These are phyloP conservation scores for Halichoeres trimaculatus DNA, from an alignment of 2,113 vertebrate genomes.

Conservation along the genomic window DNA sequence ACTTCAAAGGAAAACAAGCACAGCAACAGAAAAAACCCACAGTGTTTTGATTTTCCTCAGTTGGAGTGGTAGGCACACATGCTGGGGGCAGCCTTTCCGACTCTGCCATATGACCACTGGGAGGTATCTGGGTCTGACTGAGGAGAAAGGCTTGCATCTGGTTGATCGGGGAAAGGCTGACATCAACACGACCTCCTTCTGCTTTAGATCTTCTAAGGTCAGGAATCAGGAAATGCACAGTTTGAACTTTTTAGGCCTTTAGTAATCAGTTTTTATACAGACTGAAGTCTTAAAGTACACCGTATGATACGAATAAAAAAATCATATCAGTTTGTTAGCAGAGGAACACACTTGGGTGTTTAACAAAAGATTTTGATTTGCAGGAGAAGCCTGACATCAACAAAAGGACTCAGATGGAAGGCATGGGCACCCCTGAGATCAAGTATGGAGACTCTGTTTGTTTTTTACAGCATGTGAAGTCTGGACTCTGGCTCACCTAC, in stretches of 20 bases:
- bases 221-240: constrained; percentile 4
- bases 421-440: constrained; percentile 94
- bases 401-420: constrained; percentile 86
- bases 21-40: background rate
- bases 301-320: no score
- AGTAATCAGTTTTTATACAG: background rate
- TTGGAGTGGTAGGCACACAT: constrained; percentile 94
- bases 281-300: no score
- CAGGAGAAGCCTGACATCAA: constrained; percentile 88
- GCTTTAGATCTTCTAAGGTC: constrained; percentile 94
- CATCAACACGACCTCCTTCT: constrained; percentile 90
- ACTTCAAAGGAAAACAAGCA: background rate
- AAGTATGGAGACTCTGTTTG: constrained; percentile 96
- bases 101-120: constrained; percentile 93
- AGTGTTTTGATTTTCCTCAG: constrained; percentile 71
- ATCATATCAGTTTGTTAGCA: background rate
- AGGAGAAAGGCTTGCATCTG: constrained; percentile 89
- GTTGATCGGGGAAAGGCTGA: constrained; percentile 91
- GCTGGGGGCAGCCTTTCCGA: constrained; percentile 93
- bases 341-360: background rate
- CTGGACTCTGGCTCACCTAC: constrained; percentile 93
- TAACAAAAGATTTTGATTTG: background rate
- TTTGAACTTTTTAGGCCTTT: background rate
- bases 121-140: constrained; percentile 90
- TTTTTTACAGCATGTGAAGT: constrained; percentile 91